Evolutionary conservation across 2,888 invertebrate genomes (phyloP).

Genomic region (Scaptomyza caliginosa): DNA sequence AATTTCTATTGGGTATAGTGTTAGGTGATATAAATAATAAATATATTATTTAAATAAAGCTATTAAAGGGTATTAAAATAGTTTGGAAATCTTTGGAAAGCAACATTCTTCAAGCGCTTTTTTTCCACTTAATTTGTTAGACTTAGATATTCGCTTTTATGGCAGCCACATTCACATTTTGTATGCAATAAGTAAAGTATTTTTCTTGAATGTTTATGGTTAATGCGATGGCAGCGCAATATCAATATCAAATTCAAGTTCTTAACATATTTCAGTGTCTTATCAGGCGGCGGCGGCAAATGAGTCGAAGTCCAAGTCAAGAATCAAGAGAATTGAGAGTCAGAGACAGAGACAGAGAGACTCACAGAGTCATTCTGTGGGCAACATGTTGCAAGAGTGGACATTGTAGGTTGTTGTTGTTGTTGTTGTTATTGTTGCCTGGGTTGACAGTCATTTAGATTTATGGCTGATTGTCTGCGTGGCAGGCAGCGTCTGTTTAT

Average conservation of each 20-base stretch:
- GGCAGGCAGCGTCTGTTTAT: constrained; percentile 70
- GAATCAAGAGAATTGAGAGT: constrained; percentile 4
- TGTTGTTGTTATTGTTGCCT: constrained; percentile 48
- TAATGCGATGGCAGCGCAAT: constrained; percentile 71
- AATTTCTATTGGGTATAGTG: not conserved
- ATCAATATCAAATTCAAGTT: constrained; percentile 77
- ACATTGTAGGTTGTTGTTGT: constrained; percentile 63
- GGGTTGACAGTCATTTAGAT: constrained; percentile 80
- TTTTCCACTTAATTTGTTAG: not conserved
- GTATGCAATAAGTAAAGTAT: constrained; percentile 58
- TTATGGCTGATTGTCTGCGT: constrained; percentile 78
- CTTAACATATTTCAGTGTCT: constrained; percentile 72
- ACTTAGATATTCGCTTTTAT: constrained; percentile 2
- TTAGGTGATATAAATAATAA: not conserved
- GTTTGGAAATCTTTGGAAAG: too few relatives aligned
- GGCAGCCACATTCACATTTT: constrained; percentile 24
- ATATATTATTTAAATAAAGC: not conserved
- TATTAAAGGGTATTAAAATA: not conserved
- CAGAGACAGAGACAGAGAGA: too few relatives aligned
- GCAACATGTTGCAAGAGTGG: constrained; percentile 65
- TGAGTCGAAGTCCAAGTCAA: constrained; percentile 44
- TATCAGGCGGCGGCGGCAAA: constrained; percentile 77
- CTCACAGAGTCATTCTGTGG: constrained; percentile 27
- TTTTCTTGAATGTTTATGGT: constrained; percentile 69
- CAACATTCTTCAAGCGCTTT: not conserved